phyloP scores from a whole-genome alignment of 2,113 vertebrate species.

The Tachysurus fulvidraco region DNA sequence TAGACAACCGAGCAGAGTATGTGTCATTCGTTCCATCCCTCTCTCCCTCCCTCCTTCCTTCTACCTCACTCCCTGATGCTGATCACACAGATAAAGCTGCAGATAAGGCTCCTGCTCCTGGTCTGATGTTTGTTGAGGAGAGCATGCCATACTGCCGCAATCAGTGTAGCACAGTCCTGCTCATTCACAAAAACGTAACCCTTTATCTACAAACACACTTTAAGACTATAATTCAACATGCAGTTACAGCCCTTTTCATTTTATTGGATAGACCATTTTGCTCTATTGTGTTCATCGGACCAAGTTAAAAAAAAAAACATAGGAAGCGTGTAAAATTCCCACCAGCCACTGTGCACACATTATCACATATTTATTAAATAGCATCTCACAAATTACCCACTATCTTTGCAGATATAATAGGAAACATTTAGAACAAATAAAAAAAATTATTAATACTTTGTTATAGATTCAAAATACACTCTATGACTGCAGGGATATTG shows the following conservation, averaged over 20 bases:
- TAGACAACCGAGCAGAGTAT: slow-evolving; percentile 57
- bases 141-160: slow-evolving; percentile 42
- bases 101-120: slow-evolving; percentile 49
- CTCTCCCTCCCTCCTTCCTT: slow-evolving; percentile 39
- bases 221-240: not conserved
- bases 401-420: not conserved
- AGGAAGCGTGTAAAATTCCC: not conserved
- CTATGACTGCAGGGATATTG: not conserved
- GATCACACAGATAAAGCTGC: slow-evolving; percentile 53
- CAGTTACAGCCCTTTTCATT: not conserved
- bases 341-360: not conserved
- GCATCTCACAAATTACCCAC: not conserved
- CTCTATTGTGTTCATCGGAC: not conserved
- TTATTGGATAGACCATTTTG: not conserved
- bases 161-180: slow-evolving; percentile 24
- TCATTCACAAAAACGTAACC: slow-evolving; percentile 39
- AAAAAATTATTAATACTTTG: not conserved
- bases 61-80: slow-evolving; percentile 24
- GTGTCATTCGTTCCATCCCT: slow-evolving; percentile 64
- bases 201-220: slow-evolving; percentile 30
- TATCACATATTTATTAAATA: too few relatives aligned
- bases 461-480: not conserved
- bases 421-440: not conserved
- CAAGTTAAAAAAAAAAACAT: not conserved
- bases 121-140: slow-evolving; percentile 42